phyloP scores from a whole-genome alignment of 1,140 invertebrate species.

The Cydia splendana region DNA sequence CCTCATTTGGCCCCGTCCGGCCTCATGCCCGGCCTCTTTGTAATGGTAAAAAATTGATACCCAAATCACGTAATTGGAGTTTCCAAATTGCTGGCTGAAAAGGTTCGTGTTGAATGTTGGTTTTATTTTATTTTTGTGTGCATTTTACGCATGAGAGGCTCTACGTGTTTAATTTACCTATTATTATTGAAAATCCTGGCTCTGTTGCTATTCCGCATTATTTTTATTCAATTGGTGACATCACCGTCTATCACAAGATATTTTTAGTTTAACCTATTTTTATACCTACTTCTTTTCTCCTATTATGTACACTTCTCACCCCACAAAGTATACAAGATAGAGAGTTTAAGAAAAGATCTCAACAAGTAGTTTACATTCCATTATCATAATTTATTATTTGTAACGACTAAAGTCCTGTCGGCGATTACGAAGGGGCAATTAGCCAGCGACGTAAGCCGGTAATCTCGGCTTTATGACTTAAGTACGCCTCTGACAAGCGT shows the following conservation, averaged over 20 bases:
- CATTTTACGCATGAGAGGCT: not conserved
- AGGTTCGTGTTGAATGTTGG: not conserved
- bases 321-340: too few species aligned
- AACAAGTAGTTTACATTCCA: too few species aligned
- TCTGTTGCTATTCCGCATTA: too few species aligned
- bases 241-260: too few species aligned
- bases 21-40: not conserved
- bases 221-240: too few species aligned
- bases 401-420: not conserved
- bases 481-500: not conserved
- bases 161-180: not conserved
- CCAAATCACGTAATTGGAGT: not conserved
- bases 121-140: not conserved
- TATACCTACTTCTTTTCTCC: not conserved
- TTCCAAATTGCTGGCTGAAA: not conserved
- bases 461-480: slow-evolving; percentile 5
- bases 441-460: not conserved
- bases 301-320: not conserved
- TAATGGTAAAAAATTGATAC: slow-evolving; percentile 14
- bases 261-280: too few species aligned
- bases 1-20: not conserved
- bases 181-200: too few species aligned
- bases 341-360: too few species aligned
- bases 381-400: not conserved
- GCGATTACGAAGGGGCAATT: not conserved